Evolutionary conservation across 30 jellyfish, hydroid and myxozoan species (phyloP), one percentile per base, ranked within the genome.

Genomic region (Aurelia sp.): DNA sequence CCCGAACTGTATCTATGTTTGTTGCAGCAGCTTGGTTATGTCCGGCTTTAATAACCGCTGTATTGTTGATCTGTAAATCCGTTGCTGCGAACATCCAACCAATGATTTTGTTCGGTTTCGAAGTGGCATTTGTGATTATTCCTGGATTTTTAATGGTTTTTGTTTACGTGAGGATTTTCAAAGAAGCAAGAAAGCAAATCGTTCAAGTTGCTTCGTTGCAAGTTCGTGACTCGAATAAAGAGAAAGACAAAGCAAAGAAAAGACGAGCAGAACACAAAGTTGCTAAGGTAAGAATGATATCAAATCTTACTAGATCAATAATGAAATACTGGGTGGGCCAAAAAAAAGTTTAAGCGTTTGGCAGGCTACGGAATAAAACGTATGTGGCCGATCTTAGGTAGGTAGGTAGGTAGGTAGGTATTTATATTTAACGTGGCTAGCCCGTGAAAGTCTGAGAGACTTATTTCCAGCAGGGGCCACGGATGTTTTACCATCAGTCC

Each of bases 1-100:
- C 81, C 18, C 53, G 63, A 13, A 61, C 85, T 3, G 84, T 87
- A 5, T 12, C 20, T 31, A 11, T 20, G 57, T 74, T 87, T 41
- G 87, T 77, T 7, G 80, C 74, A 60, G 91, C 87, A 21, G 91
- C 96, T 18, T 87, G 96, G 96, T 67, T 77, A 6, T 71, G 59
- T 22, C 96, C 96, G 16, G 75, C 87, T 8, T 6, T 61, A 9
- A 50, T 87, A 6, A 74, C 77, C 30, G 79, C 86, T 12, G 27
- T 64, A 13, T 13, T 87, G 69, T 65, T 78, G 61, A 69, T 78
- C 8, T 66, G 69, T 63, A 76, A 78, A 31, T 47, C 47, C 52
- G 57, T 55, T 37, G 60, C 79, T 37, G 74, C 51, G n/a, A 78
- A 67, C 20, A 18, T 17, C 12, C 4, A 35, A 55, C 62, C 64